A percentile compares a stretch with the other conserved stretches of the same genome.
Conservation (phyloP, 2,113 vertebrate species). For the Leptobrachium ailaonicum region DNA sequence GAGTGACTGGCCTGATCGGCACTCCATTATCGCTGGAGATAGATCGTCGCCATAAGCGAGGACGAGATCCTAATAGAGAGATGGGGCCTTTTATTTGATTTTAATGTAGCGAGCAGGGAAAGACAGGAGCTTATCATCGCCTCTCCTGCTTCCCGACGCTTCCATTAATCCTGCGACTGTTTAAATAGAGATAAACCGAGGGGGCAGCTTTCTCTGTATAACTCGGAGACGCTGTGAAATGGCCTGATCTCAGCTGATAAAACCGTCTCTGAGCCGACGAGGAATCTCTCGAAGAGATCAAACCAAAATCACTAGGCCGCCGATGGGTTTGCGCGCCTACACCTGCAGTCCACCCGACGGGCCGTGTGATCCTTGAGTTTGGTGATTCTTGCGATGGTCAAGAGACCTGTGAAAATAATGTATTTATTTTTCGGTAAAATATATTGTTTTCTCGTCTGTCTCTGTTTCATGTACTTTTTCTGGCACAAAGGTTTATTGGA, state of each 20-base stretch:
- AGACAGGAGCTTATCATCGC: constrained; percentile 18
- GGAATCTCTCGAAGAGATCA: neutral
- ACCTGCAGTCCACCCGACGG: no score
- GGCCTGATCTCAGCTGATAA: neutral
- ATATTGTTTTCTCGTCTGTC: no score
- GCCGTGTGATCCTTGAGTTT: no score
- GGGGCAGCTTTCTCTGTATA: neutral
- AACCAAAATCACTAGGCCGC: no score
- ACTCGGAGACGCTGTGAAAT: neutral
- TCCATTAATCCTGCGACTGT: constrained; percentile 11
- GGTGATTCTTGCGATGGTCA: no score
- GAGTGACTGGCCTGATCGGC: neutral
- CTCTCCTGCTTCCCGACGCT: neutral
- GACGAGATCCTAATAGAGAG: constrained; percentile 4
- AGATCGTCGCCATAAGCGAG: constrained; percentile 6
- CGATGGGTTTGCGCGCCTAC: no score
- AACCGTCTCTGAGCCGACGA: neutral
- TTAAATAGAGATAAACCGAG: constrained; percentile 18
- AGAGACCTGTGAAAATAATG: no score
- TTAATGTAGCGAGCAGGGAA: constrained; percentile 5
- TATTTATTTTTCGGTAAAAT: no score
- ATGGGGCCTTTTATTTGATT: constrained; percentile 11
- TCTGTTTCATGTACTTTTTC: no score
- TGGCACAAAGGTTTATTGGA: no score
- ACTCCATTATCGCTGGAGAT: constrained; percentile 8